A percentile compares a stretch with the other conserved stretches of the same genome.
These are phyloP conservation scores for Vimba vimba DNA, from an alignment of 2,113 vertebrate genomes.

Conservation along the genomic window DNA sequence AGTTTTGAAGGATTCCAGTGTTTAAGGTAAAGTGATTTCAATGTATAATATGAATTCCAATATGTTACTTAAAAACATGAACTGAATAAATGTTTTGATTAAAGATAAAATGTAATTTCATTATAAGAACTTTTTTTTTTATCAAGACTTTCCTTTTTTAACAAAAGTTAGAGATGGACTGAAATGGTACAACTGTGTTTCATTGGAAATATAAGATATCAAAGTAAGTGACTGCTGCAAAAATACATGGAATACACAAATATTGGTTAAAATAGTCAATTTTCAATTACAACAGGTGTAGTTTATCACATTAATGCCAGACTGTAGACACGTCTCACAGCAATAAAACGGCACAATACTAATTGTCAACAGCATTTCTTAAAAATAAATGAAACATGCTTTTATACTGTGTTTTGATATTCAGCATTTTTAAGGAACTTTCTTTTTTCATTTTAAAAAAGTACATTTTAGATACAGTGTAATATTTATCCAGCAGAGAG, in stretches of 20 bases:
- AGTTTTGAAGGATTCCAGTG: neutral
- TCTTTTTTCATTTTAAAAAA: no score
- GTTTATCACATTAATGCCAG: neutral
- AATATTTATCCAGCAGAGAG: conserved; percentile 40
- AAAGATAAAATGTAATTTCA: neutral
- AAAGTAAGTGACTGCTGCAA: neutral
- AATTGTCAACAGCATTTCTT: neutral
- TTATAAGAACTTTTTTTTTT: neutral
- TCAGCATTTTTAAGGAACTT: neutral
- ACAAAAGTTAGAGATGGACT: neutral
- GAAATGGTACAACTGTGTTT: neutral
- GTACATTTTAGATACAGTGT: neutral
- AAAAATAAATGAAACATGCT: neutral
- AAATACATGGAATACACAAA: neutral
- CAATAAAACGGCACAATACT: neutral
- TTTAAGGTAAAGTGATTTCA: neutral
- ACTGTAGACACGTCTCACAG: neutral
- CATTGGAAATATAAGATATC: neutral
- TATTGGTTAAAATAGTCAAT: neutral
- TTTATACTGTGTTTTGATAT: neutral
- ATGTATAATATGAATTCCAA: neutral
- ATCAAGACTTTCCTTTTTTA: neutral
- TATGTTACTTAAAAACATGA: neutral
- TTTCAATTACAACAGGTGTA: neutral
- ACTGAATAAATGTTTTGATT: neutral